phyloP scores from a whole-genome alignment of 2,888 invertebrate genomes.

The Napeogenes sylphis region DNA sequence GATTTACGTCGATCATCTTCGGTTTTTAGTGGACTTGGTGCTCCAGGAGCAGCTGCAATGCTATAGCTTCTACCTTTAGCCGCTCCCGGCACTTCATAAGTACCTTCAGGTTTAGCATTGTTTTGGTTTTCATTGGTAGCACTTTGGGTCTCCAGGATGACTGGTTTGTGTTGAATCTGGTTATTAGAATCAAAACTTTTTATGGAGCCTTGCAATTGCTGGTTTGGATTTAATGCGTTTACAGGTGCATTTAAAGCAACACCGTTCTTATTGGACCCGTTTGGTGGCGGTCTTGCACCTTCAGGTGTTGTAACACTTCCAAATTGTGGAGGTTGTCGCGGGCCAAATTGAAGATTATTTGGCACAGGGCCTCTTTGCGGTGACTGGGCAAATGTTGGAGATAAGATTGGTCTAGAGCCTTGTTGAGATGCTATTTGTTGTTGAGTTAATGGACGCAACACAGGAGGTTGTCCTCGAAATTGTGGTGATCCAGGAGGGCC shows the following conservation, averaged over 20 bases:
- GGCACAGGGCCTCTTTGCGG: conserved; percentile 68
- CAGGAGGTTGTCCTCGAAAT: conserved; percentile 50
- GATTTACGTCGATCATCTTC: conserved; percentile 75
- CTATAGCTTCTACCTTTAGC: conserved; percentile 76
- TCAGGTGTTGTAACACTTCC: conserved; percentile 59
- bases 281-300: conserved; percentile 48
- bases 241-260: conserved; percentile 38
- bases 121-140: conserved; percentile 53
- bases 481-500: conserved; percentile 53
- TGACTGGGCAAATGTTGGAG: conserved; percentile 50
- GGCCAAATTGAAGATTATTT: conserved; percentile 70
- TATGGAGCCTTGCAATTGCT: conserved; percentile 64
- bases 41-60: conserved; percentile 71
- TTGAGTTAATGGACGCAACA: conserved; percentile 57
- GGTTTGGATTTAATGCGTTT: conserved; percentile 53
- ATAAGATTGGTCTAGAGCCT: conserved; percentile 54
- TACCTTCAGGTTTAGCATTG: conserved; percentile 57
- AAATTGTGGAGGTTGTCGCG: conserved; percentile 62
- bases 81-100: conserved; percentile 60
- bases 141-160: conserved; percentile 69
- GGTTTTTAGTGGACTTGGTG: conserved; percentile 62
- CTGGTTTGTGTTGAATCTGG: conserved; percentile 56
- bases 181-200: conserved; percentile 59
- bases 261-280: conserved; percentile 55
- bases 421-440: conserved; percentile 60